phyloP scores from a whole-genome alignment of 1,140 invertebrate species.

The Wiebesia pumilae region DNA sequence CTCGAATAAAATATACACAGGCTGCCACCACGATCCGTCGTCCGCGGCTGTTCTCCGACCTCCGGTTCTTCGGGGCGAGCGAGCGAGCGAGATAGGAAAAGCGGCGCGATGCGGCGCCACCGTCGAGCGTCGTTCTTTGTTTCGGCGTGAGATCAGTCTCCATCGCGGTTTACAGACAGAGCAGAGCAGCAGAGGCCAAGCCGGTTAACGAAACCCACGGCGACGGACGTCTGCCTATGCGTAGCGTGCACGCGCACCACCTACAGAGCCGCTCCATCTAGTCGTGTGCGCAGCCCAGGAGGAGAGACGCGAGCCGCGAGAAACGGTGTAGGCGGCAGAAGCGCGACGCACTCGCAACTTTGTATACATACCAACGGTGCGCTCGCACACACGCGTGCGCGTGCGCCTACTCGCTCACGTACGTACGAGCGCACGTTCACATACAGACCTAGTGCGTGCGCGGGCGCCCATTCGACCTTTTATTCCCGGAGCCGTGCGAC shows the following conservation, averaged over 20 bases:
- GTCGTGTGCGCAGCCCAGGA: not conserved
- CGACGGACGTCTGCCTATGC: conserved; percentile 24
- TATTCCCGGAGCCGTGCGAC: not conserved
- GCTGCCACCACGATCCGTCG: not conserved
- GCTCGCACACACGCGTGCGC: not conserved
- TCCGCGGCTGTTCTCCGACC: conserved; percentile 3
- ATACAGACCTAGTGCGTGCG: no score
- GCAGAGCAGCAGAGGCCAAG: conserved; percentile 53
- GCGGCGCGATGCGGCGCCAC: conserved; percentile 57
- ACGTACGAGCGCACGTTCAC: not conserved
- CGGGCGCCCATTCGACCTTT: not conserved
- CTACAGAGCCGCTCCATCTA: not conserved
- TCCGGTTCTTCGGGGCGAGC: conserved; percentile 15
- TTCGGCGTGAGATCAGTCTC: conserved; percentile 71
- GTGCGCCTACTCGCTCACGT: not conserved
- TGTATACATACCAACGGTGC: not conserved
- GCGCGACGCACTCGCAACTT: not conserved
- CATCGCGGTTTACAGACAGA: conserved; percentile 56
- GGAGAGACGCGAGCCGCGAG: not conserved
- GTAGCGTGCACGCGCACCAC: not conserved
- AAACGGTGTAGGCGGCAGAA: no score
- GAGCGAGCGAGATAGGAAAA: conserved; percentile 30
- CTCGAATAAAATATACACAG: conserved; percentile 5
- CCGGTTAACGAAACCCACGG: conserved; percentile 60
- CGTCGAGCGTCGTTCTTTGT: conserved; percentile 75